A percentile compares a stretch with the other conserved stretches of the same genome.
Conservation (phyloP, 2,113 vertebrate species). For the Variabilichromis moorii region DNA sequence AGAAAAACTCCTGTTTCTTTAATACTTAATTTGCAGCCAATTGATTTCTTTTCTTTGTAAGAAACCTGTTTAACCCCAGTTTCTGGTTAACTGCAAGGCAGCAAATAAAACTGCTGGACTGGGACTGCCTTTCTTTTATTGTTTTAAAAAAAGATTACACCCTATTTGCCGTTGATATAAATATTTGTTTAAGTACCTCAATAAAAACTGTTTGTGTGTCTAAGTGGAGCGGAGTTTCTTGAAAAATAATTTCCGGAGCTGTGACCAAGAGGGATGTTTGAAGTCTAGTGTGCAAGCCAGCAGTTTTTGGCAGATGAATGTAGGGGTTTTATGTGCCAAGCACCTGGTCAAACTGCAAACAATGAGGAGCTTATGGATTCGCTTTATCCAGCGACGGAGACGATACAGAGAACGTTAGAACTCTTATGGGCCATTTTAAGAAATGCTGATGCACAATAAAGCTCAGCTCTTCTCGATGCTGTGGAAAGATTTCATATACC, state of each 20-base stretch:
- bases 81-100: slow-evolving; percentile 15
- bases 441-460: slow-evolving; percentile 57
- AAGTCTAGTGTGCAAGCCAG: slow-evolving; percentile 59
- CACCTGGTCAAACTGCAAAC: slow-evolving; percentile 77
- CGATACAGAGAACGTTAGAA: slow-evolving; percentile 51
- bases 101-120: not conserved
- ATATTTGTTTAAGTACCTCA: not conserved
- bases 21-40: slow-evolving; percentile 25
- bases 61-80: slow-evolving; percentile 20
- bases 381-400: slow-evolving; percentile 64
- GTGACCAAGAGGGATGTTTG: slow-evolving; percentile 60
- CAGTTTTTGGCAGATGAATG: slow-evolving; percentile 63
- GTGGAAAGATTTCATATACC: not conserved
- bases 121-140: not conserved
- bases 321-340: slow-evolving; percentile 64
- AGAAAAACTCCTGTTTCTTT: slow-evolving; percentile 4
- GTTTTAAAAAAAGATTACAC: not conserved
- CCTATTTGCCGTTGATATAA: not conserved
- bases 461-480: slow-evolving; percentile 18
- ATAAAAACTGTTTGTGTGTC: not conserved
- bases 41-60: slow-evolving; percentile 29
- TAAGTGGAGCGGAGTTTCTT: not conserved
- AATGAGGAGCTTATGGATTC: slow-evolving; percentile 71
- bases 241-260: slow-evolving; percentile 6
- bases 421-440: slow-evolving; percentile 57